Percentiles rank a stretch among this genome's conserved stretches.
These are phyloP conservation scores for Stichodactyla mertensii DNA, from an alignment of 64 coral and sea anemone genomes.

Conservation along the genomic window DNA sequence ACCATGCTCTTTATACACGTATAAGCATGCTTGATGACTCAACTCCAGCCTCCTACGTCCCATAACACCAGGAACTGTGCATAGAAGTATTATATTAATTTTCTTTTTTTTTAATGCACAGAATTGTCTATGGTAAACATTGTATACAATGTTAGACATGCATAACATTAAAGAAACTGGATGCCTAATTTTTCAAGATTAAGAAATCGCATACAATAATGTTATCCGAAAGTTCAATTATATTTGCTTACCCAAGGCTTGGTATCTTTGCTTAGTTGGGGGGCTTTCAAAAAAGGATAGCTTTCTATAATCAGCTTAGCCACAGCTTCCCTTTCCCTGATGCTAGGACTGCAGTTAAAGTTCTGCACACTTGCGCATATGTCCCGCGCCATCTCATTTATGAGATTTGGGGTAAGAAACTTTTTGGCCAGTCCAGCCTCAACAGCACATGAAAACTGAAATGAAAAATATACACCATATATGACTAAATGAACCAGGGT, in stretches of 20 bases:
- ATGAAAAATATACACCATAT: not conserved
- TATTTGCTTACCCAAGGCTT: conserved; percentile 42
- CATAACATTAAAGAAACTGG: no score
- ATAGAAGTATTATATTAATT: no score
- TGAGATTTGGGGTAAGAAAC: not conserved
- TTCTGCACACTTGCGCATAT: conserved; percentile 24
- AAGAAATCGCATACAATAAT: no score
- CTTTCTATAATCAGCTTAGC: conserved; percentile 22
- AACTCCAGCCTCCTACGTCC: no score
- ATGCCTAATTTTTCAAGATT: no score
- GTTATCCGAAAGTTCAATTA: not conserved
- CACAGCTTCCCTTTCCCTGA: conserved; percentile 13
- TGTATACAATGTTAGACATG: no score
- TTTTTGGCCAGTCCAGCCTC: not conserved
- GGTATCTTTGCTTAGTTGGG: not conserved
- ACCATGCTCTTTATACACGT: no score
- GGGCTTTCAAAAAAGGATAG: conserved; percentile 27
- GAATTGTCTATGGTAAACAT: no score
- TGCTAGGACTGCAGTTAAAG: conserved; percentile 13
- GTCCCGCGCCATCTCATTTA: conserved; percentile 35
- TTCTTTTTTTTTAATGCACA: no score
- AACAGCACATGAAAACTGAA: not conserved
- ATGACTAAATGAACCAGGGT: not conserved
- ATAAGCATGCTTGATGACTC: no score
- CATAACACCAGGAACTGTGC: no score